phyloP scores from a whole-genome alignment of 2,113 vertebrate genomes.

The Prionailurus bengalensis region DNA sequence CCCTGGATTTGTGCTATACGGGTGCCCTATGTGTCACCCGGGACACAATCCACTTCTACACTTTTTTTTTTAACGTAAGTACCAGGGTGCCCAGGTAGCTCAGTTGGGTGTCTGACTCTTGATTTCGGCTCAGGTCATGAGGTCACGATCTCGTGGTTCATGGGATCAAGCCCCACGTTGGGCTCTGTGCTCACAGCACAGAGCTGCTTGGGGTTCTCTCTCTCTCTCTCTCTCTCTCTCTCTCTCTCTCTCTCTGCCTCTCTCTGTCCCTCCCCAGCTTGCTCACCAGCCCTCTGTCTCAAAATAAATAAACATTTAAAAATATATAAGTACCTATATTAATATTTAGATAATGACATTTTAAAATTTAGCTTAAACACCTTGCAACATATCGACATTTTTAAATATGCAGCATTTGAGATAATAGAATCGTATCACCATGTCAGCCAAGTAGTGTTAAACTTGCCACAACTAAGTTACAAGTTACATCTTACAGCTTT shows the following conservation, averaged over 20 bases:
- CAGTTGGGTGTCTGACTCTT: too few relatives aligned
- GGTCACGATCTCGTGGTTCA: too few relatives aligned
- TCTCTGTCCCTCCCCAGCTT: too few relatives aligned
- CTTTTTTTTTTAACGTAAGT: background rate
- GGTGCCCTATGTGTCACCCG: background rate
- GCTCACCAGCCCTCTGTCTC: too few relatives aligned
- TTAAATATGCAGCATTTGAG: background rate
- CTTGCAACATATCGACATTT: background rate
- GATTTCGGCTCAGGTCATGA: too few relatives aligned
- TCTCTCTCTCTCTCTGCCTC: too few relatives aligned
- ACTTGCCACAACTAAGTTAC: background rate
- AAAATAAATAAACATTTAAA: background rate
- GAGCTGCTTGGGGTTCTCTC: too few relatives aligned
- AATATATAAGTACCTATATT: background rate
- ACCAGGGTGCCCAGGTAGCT: too few relatives aligned
- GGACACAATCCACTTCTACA: background rate
- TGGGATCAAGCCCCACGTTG: too few relatives aligned
- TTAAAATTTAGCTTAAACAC: slow-evolving; percentile 27
- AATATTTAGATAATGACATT: background rate
- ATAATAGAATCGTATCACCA: background rate
- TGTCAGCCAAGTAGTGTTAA: background rate
- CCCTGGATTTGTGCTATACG: too few relatives aligned
- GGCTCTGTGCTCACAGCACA: too few relatives aligned
- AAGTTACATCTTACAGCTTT: background rate
- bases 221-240: too few relatives aligned